Evolutionary conservation across 2,797 vertebrate genomes (phyloP).

Genomic region (Lacerta viridis): DNA sequence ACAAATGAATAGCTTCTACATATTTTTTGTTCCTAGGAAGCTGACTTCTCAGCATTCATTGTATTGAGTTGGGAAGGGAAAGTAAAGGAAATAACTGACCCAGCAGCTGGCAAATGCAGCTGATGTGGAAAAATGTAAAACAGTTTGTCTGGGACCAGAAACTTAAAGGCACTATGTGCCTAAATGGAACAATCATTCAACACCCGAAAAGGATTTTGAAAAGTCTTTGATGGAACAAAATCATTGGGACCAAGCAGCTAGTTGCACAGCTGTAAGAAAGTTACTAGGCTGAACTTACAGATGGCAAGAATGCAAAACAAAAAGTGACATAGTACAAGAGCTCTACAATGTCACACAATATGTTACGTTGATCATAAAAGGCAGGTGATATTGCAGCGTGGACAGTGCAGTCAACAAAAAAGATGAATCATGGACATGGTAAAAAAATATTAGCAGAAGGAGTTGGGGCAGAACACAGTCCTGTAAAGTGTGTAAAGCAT

Average conservation of each 20-base stretch:
- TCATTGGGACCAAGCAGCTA: conserved; percentile 69
- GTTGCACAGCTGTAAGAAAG: conserved; percentile 74
- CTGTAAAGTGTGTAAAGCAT: conserved; percentile 16
- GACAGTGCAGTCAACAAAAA: conserved; percentile 34
- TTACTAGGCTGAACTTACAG: conserved; percentile 66
- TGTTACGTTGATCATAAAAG: conserved; percentile 54
- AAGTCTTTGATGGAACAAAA: conserved; percentile 80
- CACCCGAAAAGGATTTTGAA: conserved; percentile 70
- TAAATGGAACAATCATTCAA: conserved; percentile 78
- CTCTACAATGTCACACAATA: conserved; percentile 64
- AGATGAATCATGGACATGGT: conserved; percentile 24
- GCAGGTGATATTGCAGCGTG: conserved; percentile 41
- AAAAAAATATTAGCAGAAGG: conserved; percentile 31
- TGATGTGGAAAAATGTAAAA: conserved; percentile 76
- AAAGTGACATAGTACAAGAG: conserved; percentile 54
- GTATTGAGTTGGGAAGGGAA: conserved; percentile 66
- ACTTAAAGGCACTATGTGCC: conserved; percentile 58
- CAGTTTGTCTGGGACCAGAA: conserved; percentile 76
- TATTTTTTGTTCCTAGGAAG: conserved; percentile 3
- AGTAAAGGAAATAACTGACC: conserved; percentile 66
- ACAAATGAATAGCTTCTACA: neutral
- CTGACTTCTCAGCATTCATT: conserved; percentile 54
- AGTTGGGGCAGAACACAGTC: neutral
- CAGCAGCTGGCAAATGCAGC: conserved; percentile 65
- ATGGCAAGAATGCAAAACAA: conserved; percentile 68